A percentile compares a stretch with the other conserved stretches of the same genome.
These are phyloP conservation scores for Haliclystus octoradiatus DNA, from an alignment of 30 jellyfish, hydroid and myxozoan genomes.

Conservation along the genomic window DNA sequence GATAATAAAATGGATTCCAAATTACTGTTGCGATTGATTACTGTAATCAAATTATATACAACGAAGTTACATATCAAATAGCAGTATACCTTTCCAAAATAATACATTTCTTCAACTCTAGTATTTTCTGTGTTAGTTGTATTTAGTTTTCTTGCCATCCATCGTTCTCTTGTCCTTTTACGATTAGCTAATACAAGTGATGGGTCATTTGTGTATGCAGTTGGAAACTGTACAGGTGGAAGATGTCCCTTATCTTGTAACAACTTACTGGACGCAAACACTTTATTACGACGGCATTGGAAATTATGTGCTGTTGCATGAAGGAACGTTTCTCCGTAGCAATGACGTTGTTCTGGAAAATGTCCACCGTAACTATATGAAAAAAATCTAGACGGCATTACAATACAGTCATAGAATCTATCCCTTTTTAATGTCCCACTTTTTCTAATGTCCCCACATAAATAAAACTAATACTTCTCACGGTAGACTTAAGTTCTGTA, in stretches of 20 bases:
- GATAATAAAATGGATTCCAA: too few species aligned
- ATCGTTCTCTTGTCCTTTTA: not conserved
- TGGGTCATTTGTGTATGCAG: not conserved
- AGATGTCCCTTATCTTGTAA: not conserved
- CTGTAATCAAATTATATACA: too few species aligned
- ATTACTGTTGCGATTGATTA: too few species aligned
- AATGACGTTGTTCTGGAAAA: not conserved
- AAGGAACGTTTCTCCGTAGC: not conserved
- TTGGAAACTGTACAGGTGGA: not conserved
- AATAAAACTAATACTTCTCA: too few species aligned
- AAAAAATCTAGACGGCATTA: not conserved
- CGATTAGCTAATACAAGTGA: not conserved
- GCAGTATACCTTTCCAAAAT: not conserved
- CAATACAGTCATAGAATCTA: too few species aligned
- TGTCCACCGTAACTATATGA: not conserved
- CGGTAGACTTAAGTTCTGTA: too few species aligned
- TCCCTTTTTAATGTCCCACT: too few species aligned
- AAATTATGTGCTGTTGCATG: not conserved
- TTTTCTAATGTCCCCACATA: too few species aligned
- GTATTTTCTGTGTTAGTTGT: not conserved
- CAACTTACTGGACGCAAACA: not conserved
- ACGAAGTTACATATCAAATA: too few species aligned
- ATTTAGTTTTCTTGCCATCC: not conserved
- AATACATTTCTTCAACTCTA: not conserved
- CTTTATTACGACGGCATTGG: not conserved